Conservation (phyloP, 2,113 vertebrate genomes). For the Muntiacus muntjak region DNA sequence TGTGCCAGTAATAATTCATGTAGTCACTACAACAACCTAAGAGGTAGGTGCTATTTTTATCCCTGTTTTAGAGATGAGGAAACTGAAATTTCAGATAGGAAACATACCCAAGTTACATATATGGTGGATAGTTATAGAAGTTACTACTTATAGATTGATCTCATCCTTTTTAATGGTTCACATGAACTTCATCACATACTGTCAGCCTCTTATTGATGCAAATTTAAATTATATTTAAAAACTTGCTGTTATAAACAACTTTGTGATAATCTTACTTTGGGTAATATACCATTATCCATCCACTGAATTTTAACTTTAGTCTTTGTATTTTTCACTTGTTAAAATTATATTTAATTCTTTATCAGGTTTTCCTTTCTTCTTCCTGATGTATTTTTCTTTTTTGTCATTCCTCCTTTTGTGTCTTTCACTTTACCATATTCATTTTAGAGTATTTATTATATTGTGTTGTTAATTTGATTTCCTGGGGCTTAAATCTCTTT, state of each 20-base stretch:
- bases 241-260: not conserved
- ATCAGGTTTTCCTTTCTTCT: not conserved
- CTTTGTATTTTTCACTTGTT: not conserved
- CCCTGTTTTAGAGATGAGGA: not conserved
- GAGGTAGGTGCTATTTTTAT: not conserved
- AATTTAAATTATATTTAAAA: not conserved
- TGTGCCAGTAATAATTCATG: not conserved
- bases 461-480: not conserved
- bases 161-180: not conserved
- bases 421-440: not conserved
- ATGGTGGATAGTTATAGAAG: not conserved
- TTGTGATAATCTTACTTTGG: not conserved
- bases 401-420: not conserved
- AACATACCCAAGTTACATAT: not conserved
- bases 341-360: not conserved
- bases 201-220: not conserved
- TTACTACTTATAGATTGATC: not conserved
- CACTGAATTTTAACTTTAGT: not conserved
- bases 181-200: not conserved
- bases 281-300: not conserved
- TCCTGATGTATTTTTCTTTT: not conserved
- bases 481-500: not conserved
- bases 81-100: not conserved
- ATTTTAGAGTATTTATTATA: not conserved
- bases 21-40: not conserved